Base-by-base conservation (phyloP, 2,113 vertebrate genomes). In the Siniperca chuatsi region DNA sequence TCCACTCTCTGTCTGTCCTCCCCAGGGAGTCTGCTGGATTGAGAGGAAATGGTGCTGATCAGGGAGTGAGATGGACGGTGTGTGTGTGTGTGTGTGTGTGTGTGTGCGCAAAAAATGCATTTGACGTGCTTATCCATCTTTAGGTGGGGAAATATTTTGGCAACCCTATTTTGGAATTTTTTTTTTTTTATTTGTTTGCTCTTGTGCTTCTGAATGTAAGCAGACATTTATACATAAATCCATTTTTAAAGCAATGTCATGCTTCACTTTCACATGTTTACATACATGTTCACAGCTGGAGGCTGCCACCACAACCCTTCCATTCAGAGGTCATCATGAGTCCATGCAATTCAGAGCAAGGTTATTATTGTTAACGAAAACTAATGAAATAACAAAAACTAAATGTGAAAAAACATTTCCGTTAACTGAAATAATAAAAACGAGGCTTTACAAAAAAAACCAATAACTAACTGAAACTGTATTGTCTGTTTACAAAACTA, bases 31-130 rank as follows among this genome's bases (percentile, higher is more conserved):
- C 87, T 4, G 55, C 71, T 55, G 76, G 84, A 83, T 74, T 79
- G 80, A 83, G 66, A 81, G 60, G 87, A 78, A 89, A 82, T 52
- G 89, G 50, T 82, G 85, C 68, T 73, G 83, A 92, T 91, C 89
- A 65, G 74, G n/a, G 44, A 80, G 72, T 11, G 33, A 72, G 72
- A 81, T 76, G 80, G 78, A 64, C 7, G 6, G 21, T n/a, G 65
- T 71, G 68, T 75, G 48, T 37, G 65, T 60, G 21, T 13, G 25
- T 65, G 65, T 57, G 48, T 37, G 68, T 25, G 25, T 16, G 55
- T 46, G 37, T 40, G 69, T 67, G 70, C 42, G 54, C 50, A 29
- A 9, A 40, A 15, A 58, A 42, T 4, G 16, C 23, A 37, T 61
- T 33, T 57, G 58, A 71, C 12, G n/a, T 65, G 64, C 52, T 46